Evolutionary conservation across 2,113 vertebrate species (phyloP).

Genomic region (Campylorhamphus procurvoides): DNA sequence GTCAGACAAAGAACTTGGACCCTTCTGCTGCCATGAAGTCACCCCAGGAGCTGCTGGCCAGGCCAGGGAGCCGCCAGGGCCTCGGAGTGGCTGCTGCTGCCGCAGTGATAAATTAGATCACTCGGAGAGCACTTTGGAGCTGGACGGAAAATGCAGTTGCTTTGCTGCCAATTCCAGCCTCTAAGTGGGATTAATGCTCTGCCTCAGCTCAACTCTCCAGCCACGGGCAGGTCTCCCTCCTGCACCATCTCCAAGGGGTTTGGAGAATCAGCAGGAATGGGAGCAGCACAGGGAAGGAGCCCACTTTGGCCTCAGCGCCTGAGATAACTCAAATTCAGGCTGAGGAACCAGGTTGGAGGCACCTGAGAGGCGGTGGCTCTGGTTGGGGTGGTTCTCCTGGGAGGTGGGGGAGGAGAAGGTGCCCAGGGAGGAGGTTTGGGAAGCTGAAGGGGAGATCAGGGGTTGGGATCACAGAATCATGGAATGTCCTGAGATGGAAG

Average conservation of each 20-base stretch:
- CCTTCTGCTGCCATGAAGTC: slow-evolving; percentile 19
- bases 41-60: neutral
- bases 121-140: slow-evolving; percentile 50
- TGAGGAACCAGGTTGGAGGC: neutral
- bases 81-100: slow-evolving; percentile 42
- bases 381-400: neutral
- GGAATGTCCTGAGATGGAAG: neutral
- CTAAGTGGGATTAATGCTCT: slow-evolving; percentile 15
- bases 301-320: neutral
- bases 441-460: neutral
- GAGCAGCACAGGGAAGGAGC: neutral
- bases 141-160: slow-evolving; percentile 32
- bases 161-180: slow-evolving; percentile 45
- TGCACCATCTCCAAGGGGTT: neutral
- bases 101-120: slow-evolving; percentile 59
- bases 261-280: neutral
- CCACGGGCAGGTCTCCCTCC: neutral
- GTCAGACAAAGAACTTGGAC: neutral
- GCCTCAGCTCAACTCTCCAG: neutral
- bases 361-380: neutral
- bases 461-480: neutral
- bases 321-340: neutral
- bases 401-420: neutral
- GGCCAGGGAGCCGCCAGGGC: neutral
- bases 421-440: neutral